Percentiles rank a stretch among this genome's conserved stretches.
Conservation (phyloP, 2,888 invertebrate genomes). For the Spodoptera exigua region DNA sequence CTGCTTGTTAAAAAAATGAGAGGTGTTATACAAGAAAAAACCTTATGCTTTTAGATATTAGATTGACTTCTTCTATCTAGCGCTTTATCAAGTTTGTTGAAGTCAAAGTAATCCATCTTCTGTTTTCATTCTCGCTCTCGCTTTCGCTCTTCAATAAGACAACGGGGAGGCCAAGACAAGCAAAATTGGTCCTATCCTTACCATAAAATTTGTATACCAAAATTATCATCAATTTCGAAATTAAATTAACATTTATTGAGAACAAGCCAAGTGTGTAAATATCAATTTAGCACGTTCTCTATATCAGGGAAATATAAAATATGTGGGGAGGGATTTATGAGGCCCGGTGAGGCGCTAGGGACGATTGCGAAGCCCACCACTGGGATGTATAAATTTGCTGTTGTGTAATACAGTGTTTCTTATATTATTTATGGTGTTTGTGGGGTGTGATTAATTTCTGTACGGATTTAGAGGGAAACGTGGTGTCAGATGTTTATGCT, state of each 20-base stretch:
- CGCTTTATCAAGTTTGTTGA: too few relatives aligned
- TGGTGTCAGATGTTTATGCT: constrained; percentile 41
- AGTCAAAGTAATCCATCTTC: too few relatives aligned
- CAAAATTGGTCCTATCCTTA: too few relatives aligned
- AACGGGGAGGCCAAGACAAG: too few relatives aligned
- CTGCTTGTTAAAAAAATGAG: not conserved
- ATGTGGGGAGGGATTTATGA: constrained; percentile 61
- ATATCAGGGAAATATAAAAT: constrained; percentile 70
- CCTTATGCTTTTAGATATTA: too few relatives aligned
- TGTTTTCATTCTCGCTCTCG: too few relatives aligned
- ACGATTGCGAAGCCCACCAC: constrained; percentile 49
- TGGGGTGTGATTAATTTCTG: constrained; percentile 52
- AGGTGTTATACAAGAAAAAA: not conserved
- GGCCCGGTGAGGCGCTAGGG: constrained; percentile 44
- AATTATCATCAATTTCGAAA: constrained; percentile 57
- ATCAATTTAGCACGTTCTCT: constrained; percentile 72
- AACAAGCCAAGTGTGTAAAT: constrained; percentile 67
- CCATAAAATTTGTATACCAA: constrained; percentile 11
- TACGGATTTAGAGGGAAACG: constrained; percentile 35
- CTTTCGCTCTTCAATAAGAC: too few relatives aligned
- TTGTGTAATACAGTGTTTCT: constrained; percentile 56
- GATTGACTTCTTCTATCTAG: too few relatives aligned
- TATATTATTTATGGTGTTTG: constrained; percentile 57
- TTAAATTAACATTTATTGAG: constrained; percentile 65
- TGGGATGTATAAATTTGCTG: constrained; percentile 55